Evolutionary conservation across 2,113 vertebrate species (phyloP), one percentile per base, ranked within the genome.

Genomic region (Grallaria varia): DNA sequence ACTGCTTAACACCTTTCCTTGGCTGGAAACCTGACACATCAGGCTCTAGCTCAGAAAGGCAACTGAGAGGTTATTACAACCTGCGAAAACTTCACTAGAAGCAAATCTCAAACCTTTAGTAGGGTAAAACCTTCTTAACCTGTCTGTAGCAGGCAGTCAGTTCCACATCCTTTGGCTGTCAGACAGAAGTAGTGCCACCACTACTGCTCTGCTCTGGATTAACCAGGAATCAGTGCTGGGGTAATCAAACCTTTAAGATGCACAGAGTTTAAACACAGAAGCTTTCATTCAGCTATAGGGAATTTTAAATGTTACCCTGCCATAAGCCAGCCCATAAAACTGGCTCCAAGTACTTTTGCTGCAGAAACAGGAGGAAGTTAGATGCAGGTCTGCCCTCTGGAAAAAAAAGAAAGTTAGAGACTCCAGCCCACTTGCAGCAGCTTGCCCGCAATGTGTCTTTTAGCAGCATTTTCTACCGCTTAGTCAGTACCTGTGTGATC

Each of bases 401-500:
- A 52, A 69, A 82, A 1, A 1, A 6, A 17, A 5, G 15, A 35
- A 22, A 71, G 20, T 19, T 55, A 33, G 1, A 37, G n/a, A 37
- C 21, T 10, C 18, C 6, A 81, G 35, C 10, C 75, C 28, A 27
- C 28, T 12, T 53, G 42, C 56, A 82, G 62, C 37, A 73, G 4
- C n/a, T 37, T 82, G 17, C 25, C 8, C 31, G 18, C 25, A 14
- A 12, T 4, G 1, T 11, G 27, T 9, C 21, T 69, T 80, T 60
- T 5, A 30, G n/a, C 18, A 59, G 42, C 16, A 6, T 53, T 67
- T 53, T 30, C 42, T 62, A 67, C 28, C 18, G 62, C 71, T 67
- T 9, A 30, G 27, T 22, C 28, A 45, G n/a, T 7, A n/a, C 0
- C 0, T 11, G 39, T 53, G 24, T 2, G 6, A 78, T 28, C 30